These are phyloP conservation scores for Drosophila putrida DNA, from an alignment of 2,888 invertebrate genomes.

Conservation along the genomic window DNA sequence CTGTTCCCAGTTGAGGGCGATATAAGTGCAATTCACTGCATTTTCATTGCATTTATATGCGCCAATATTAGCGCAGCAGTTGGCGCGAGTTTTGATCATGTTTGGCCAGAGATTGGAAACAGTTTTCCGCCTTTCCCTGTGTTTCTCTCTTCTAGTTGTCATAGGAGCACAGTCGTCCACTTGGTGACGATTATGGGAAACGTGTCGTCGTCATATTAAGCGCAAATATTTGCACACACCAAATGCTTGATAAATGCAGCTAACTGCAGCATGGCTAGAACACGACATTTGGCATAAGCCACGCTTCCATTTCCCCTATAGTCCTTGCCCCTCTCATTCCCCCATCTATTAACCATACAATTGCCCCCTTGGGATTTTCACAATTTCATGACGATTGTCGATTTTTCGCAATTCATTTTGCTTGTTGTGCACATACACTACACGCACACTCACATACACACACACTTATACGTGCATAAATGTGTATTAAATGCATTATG, in stretches of 20 bases:
- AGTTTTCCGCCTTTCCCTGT: not conserved
- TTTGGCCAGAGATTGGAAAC: conserved; percentile 69
- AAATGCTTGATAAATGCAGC: conserved; percentile 76
- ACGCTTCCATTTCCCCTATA: not conserved
- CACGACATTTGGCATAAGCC: conserved; percentile 41
- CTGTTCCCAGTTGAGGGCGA: conserved; percentile 28
- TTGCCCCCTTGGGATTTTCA: conserved; percentile 32
- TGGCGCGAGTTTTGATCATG: conserved; percentile 73
- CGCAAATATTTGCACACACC: conserved; percentile 76
- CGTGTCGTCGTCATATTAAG: conserved; percentile 74
- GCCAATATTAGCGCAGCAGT: conserved; percentile 73
- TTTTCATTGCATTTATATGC: conserved; percentile 72
- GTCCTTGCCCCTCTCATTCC: too few relatives aligned
- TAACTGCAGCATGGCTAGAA: conserved; percentile 46
- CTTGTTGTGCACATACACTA: conserved; percentile 45
- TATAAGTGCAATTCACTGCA: conserved; percentile 69
- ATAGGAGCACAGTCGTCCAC: conserved; percentile 23
- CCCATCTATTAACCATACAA: conserved; percentile 1
- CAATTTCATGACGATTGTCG: conserved; percentile 47
- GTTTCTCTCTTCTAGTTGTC: not conserved
- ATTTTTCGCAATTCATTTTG: conserved; percentile 58
- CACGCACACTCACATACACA: not conserved
- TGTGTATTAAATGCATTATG: conserved; percentile 69
- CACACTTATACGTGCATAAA: conserved; percentile 30
- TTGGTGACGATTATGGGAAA: conserved; percentile 63